Conservation (phyloP, 2,888 invertebrate genomes). For the Psococerastis gibbosa region DNA sequence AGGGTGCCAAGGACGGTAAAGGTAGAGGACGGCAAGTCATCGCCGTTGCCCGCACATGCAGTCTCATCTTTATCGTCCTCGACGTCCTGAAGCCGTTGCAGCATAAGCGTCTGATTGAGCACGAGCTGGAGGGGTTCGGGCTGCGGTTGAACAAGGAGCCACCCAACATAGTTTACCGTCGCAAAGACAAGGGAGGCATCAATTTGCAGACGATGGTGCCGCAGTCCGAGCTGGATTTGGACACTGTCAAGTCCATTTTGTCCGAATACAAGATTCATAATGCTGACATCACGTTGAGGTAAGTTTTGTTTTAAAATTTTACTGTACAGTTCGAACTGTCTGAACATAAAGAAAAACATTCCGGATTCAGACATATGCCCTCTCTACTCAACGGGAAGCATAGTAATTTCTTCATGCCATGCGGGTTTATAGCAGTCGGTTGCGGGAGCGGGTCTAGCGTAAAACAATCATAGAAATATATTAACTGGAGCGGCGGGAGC, state of each 20-base stretch:
- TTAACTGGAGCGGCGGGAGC: no score
- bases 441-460: no score
- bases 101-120: constrained; percentile 89
- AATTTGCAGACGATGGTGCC: constrained; percentile 80
- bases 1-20: constrained; percentile 99
- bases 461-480: no score
- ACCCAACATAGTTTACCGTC: constrained; percentile 88
- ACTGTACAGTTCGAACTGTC: no score
- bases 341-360: no score
- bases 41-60: constrained; percentile 95
- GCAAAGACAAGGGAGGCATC: constrained; percentile 97
- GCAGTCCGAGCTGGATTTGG: constrained; percentile 85
- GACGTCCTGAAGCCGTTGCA: constrained; percentile 94
- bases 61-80: constrained; percentile 90
- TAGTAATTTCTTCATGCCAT: no score
- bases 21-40: constrained; percentile 98
- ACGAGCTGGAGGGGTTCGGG: constrained; percentile 98
- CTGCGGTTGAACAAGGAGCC: constrained; percentile 89
- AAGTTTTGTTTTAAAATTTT: not conserved
- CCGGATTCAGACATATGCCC: no score
- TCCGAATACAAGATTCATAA: constrained; percentile 98
- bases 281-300: constrained; percentile 77
- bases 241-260: constrained; percentile 87
- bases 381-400: no score
- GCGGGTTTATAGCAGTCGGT: no score